Conservation (phyloP, 2,888 invertebrate genomes). For the Latheticus oryzae region DNA sequence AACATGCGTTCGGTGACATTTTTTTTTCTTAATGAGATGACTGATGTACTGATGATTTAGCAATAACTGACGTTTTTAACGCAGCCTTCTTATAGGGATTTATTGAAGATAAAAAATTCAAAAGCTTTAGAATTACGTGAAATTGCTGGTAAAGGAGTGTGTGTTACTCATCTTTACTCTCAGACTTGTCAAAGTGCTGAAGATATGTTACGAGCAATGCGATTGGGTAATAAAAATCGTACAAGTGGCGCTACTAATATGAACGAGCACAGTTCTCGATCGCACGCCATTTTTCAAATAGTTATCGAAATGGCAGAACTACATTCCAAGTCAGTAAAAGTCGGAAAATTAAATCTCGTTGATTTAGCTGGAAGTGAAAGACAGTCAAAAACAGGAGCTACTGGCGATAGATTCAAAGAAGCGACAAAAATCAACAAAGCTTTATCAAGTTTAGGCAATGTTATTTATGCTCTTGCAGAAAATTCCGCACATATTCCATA, state of each 20-base stretch:
- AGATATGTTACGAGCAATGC: slow-evolving; percentile 96
- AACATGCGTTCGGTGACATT: slow-evolving; percentile 7
- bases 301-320: slow-evolving; percentile 93
- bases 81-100: slow-evolving; percentile 68
- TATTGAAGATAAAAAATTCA: slow-evolving; percentile 72
- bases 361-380: slow-evolving; percentile 99
- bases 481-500: slow-evolving; percentile 97
- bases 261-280: slow-evolving; percentile 97
- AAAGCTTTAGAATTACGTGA: slow-evolving; percentile 73
- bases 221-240: slow-evolving; percentile 91
- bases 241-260: slow-evolving; percentile 79
- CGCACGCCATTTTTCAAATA: slow-evolving; percentile 98
- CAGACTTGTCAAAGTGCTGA: slow-evolving; percentile 93
- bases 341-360: slow-evolving; percentile 96
- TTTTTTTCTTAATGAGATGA: slow-evolving; percentile 1
- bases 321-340: slow-evolving; percentile 73
- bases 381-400: slow-evolving; percentile 96
- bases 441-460: slow-evolving; percentile 96
- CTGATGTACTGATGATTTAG: background rate
- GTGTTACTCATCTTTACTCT: slow-evolving; percentile 94
- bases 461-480: slow-evolving; percentile 96
- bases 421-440: slow-evolving; percentile 98
- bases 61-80: background rate
- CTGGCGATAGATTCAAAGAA: slow-evolving; percentile 91
- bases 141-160: slow-evolving; percentile 82